A percentile compares a stretch with the other conserved stretches of the same genome.
Evolutionary conservation across 2,797 vertebrate genomes (phyloP).

Genomic region (Girardinus metallicus): DNA sequence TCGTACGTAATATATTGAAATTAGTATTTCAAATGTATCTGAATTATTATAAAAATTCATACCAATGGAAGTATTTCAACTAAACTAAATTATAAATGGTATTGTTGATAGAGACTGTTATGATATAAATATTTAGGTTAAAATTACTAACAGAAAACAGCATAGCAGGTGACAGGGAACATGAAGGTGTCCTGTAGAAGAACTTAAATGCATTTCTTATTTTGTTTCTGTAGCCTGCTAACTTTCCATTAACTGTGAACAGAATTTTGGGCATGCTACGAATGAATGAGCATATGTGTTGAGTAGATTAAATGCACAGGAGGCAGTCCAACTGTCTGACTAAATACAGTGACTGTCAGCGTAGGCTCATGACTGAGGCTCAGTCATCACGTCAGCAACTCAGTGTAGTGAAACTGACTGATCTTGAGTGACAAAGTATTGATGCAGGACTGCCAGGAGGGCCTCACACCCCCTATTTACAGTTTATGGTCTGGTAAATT

Average conservation of each 20-base stretch:
- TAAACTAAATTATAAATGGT: neutral
- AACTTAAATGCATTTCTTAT: slow-evolving; percentile 29
- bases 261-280: slow-evolving; percentile 31
- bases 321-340: slow-evolving; percentile 52
- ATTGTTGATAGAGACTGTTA: neutral
- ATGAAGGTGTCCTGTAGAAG: neutral
- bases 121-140: neutral
- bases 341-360: slow-evolving; percentile 59
- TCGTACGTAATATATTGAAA: neutral
- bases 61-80: neutral
- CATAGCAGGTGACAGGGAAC: slow-evolving; percentile 17
- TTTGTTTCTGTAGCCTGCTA: slow-evolving; percentile 24
- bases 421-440: slow-evolving; percentile 70
- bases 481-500: slow-evolving; percentile 20
- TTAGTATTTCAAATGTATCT: neutral
- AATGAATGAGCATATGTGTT: slow-evolving; percentile 38
- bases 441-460: slow-evolving; percentile 44
- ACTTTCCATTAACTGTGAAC: slow-evolving; percentile 32
- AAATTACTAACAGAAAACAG: slow-evolving; percentile 4
- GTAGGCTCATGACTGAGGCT: slow-evolving; percentile 38
- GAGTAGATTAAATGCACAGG: slow-evolving; percentile 42
- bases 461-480: slow-evolving; percentile 43
- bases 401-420: slow-evolving; percentile 67
- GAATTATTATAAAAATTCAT: neutral
- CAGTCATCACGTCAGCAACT: slow-evolving; percentile 63